Evolutionary conservation across 2,797 vertebrate species (phyloP).

Genomic region (Brachyrhaphis roseni): DNA sequence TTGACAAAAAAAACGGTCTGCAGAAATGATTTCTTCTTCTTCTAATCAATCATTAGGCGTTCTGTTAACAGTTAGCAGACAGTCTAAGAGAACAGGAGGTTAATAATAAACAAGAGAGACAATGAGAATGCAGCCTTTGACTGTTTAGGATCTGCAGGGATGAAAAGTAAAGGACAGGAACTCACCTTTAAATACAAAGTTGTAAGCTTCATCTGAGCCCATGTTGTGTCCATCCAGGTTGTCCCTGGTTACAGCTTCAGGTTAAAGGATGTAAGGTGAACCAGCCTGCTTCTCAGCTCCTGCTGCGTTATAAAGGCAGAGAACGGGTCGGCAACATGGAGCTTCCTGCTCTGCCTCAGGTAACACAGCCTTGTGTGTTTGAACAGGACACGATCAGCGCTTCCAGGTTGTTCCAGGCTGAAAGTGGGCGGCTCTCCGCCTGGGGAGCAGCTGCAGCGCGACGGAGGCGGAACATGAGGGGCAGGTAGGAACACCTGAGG

Average conservation of each 20-base stretch:
- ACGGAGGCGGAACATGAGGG: conserved; percentile 51
- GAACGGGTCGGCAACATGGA: conserved; percentile 25
- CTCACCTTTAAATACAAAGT: conserved; percentile 98
- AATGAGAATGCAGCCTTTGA: neutral
- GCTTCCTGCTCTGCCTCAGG: conserved; percentile 29
- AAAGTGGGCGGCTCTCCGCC: conserved; percentile 45
- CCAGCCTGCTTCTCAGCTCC: conserved; percentile 16
- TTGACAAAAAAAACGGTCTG: conserved; percentile 7
- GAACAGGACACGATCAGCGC: conserved; percentile 61
- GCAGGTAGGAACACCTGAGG: conserved; percentile 72
- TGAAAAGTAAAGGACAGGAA: conserved; percentile 5
- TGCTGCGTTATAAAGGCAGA: conserved; percentile 14
- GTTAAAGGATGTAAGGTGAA: conserved; percentile 42
- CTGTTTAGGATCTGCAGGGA: neutral
- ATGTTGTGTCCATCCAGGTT: conserved; percentile 77
- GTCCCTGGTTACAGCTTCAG: conserved; percentile 19
- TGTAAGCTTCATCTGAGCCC: conserved; percentile 90
- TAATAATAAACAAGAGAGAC: conserved; percentile 54
- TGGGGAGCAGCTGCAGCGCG: conserved; percentile 38
- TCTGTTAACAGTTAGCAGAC: conserved; percentile 8
- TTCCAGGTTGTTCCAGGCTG: conserved; percentile 56
- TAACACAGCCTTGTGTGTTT: conserved; percentile 63
- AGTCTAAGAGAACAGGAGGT: conserved; percentile 7
- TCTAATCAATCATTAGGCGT: neutral
- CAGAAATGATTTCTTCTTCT: neutral